Conservation (phyloP, 2,888 invertebrate genomes). For the Osmoderma eremita region DNA sequence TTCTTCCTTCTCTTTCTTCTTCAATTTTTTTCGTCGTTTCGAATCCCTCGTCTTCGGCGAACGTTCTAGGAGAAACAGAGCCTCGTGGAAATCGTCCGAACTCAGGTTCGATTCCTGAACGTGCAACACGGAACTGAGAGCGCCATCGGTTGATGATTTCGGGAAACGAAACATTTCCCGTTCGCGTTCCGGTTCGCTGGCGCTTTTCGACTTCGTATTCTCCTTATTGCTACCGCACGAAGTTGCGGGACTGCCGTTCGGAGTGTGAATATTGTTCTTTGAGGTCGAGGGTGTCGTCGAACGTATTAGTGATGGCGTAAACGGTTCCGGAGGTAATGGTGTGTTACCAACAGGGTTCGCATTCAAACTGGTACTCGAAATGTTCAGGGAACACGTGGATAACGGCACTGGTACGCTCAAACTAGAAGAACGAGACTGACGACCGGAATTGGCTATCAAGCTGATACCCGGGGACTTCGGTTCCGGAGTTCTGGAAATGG, state of each 20-base stretch:
- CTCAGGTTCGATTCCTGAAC: constrained; percentile 68
- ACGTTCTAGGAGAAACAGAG: constrained; percentile 66
- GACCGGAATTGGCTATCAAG: constrained; percentile 59
- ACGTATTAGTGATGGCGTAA: constrained; percentile 59
- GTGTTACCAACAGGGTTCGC: constrained; percentile 49
- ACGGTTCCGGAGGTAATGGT: constrained; percentile 59
- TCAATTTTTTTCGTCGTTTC: constrained; percentile 64
- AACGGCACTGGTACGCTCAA: constrained; percentile 64
- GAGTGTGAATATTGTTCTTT: constrained; percentile 55
- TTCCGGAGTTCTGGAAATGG: constrained; percentile 68
- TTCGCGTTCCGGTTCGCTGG: constrained; percentile 66
- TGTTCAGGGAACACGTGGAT: constrained; percentile 60
- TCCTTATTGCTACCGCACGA: constrained; percentile 51
- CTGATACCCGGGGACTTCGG: constrained; percentile 60
- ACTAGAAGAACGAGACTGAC: constrained; percentile 66
- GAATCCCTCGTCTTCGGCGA: constrained; percentile 66
- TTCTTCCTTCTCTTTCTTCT: constrained; percentile 63
- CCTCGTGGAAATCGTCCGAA: constrained; percentile 70
- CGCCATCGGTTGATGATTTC: constrained; percentile 69
- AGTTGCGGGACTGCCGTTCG: constrained; percentile 55
- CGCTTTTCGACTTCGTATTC: constrained; percentile 64
- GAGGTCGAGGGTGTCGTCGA: constrained; percentile 60
- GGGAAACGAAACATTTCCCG: constrained; percentile 67
- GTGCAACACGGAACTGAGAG: constrained; percentile 68
- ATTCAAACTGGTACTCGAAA: constrained; percentile 61